phyloP scores from a whole-genome alignment of 2,888 invertebrate genomes.

The Pyrochroa serraticornis region DNA sequence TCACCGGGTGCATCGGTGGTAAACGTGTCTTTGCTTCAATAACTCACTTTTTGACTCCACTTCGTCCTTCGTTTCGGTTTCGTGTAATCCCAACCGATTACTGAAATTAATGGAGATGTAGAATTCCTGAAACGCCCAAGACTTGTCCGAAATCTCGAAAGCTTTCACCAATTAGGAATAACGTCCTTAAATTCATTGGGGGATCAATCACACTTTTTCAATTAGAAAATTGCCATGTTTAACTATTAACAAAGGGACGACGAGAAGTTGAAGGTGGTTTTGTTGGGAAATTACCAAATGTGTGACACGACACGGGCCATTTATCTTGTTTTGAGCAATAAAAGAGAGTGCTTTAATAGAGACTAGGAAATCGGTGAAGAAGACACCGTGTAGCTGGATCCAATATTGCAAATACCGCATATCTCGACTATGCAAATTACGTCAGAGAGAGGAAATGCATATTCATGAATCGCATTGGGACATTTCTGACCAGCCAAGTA shows the following conservation, averaged over 20 bases:
- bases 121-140: slow-evolving; percentile 18
- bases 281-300: slow-evolving; percentile 25
- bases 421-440: slow-evolving; percentile 20
- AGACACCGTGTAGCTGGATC: slow-evolving; percentile 6
- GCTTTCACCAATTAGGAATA: slow-evolving; percentile 23
- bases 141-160: slow-evolving; percentile 26
- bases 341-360: slow-evolving; percentile 27
- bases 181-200: slow-evolving; percentile 14
- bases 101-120: slow-evolving; percentile 30
- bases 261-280: slow-evolving; percentile 13
- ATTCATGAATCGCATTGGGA: slow-evolving; percentile 32
- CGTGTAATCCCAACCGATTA: slow-evolving; percentile 26
- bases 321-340: slow-evolving; percentile 26
- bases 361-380: slow-evolving; percentile 17
- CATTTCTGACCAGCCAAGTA: slow-evolving; percentile 33
- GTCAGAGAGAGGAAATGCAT: slow-evolving; percentile 25
- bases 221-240: slow-evolving; percentile 20
- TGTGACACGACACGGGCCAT: slow-evolving; percentile 22
- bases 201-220: slow-evolving; percentile 22
- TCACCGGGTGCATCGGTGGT: slow-evolving; percentile 11
- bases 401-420: slow-evolving; percentile 25
- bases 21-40: slow-evolving; percentile 6
- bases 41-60: slow-evolving; percentile 22
- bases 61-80: slow-evolving; percentile 17
- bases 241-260: slow-evolving; percentile 8